Conservation (phyloP, 2,797 vertebrate species). For the Eremophila alpestris region DNA sequence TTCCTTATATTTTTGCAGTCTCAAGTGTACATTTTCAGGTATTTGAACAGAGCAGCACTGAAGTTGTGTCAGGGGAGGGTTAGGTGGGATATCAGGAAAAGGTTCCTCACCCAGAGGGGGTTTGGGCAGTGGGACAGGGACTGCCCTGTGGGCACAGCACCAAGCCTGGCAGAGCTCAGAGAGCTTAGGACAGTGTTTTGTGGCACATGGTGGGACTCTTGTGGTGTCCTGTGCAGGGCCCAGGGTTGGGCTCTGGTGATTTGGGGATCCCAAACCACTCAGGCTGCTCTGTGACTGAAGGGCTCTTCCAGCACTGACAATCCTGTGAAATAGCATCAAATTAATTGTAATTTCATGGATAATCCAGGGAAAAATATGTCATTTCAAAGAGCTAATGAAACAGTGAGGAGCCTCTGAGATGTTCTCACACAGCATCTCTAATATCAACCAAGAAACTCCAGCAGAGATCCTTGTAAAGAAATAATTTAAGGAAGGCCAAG, state of each 20-base stretch:
- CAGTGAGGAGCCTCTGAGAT: neutral
- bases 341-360: neutral
- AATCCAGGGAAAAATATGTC: neutral
- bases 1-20: neutral
- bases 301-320: accelerated
- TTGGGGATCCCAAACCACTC: neutral
- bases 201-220: neutral
- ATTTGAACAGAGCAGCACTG: neutral
- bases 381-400: neutral
- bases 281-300: neutral
- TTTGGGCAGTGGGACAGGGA: neutral
- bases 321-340: neutral
- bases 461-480: neutral
- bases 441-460: neutral
- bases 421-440: neutral
- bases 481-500: neutral
- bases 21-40: neutral
- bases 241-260: neutral
- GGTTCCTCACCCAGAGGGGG: neutral
- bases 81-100: neutral
- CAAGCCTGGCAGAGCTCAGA: neutral
- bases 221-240: neutral
- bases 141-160: too few relatives aligned
- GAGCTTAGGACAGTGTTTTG: neutral
- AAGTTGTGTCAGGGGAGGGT: too few relatives aligned